phyloP scores from a whole-genome alignment of 2,797 vertebrate genomes.

The Novumbra hubbsi region DNA sequence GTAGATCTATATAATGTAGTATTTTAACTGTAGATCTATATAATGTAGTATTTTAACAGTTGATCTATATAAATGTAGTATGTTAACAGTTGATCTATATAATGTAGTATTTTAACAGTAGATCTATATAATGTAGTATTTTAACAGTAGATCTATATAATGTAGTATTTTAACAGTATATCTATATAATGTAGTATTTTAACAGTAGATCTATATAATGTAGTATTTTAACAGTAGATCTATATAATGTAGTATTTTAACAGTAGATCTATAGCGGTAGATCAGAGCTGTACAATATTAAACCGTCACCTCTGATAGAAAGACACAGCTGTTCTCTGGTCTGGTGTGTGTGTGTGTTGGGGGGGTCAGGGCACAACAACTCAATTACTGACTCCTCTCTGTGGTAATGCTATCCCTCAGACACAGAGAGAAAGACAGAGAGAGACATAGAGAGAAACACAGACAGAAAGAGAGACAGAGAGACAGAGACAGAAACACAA shows the following conservation, averaged over 20 bases:
- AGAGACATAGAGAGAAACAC: neutral
- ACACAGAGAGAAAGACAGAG: neutral
- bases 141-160: too few species aligned
- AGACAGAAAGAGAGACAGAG: neutral
- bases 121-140: too few species aligned
- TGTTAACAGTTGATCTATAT: too few species aligned
- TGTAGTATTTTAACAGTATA: too few species aligned
- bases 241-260: neutral
- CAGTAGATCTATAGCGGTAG: neutral
- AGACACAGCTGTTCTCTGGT: constrained; percentile 1
- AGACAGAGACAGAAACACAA: neutral
- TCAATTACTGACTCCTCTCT: neutral
- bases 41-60: too few species aligned
- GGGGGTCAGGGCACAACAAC: neutral
- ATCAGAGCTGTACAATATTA: neutral
- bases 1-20: too few species aligned
- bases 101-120: too few species aligned
- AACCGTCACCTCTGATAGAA: neutral
- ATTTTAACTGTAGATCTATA: too few species aligned
- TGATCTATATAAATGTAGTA: too few species aligned
- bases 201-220: neutral
- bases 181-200: too few species aligned
- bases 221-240: neutral
- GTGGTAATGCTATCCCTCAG: neutral
- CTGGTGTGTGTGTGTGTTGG: neutral